Conservation (phyloP, 1,140 invertebrate genomes). For the Cotesia chilonis region DNA sequence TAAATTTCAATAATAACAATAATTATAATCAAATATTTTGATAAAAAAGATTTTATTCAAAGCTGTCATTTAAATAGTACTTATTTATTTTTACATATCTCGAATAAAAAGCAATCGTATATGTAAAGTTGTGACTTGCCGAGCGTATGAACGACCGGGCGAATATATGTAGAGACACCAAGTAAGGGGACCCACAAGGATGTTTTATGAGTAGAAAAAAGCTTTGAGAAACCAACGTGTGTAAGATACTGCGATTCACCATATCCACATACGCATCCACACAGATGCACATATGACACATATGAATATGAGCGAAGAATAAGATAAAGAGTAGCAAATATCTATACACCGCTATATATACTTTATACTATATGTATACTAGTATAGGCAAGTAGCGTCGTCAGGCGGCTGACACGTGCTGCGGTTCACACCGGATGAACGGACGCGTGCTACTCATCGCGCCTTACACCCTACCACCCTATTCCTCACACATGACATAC, state of each 20-base stretch:
- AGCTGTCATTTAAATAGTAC: no score
- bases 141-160: background rate
- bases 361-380: background rate
- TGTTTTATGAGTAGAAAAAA: slow-evolving; percentile 6
- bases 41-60: no score
- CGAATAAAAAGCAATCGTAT: background rate
- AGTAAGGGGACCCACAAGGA: background rate
- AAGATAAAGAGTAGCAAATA: background rate
- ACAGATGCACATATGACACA: background rate
- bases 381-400: background rate
- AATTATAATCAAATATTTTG: no score
- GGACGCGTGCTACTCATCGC: slow-evolving; percentile 5
- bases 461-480: background rate
- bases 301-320: background rate
- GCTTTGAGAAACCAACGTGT: background rate
- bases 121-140: slow-evolving; percentile 9
- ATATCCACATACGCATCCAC: no score
- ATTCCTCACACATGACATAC: no score
- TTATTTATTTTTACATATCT: no score
- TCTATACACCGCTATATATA: background rate
- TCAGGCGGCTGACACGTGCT: slow-evolving; percentile 33
- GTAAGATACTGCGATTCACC: background rate
- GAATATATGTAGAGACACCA: no score
- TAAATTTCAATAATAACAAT: no score
- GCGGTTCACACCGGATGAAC: slow-evolving; percentile 35